These are phyloP conservation scores for Tokudaia tokunoshimensis DNA, from an alignment of 2,797 vertebrate genomes.

Conservation along the genomic window DNA sequence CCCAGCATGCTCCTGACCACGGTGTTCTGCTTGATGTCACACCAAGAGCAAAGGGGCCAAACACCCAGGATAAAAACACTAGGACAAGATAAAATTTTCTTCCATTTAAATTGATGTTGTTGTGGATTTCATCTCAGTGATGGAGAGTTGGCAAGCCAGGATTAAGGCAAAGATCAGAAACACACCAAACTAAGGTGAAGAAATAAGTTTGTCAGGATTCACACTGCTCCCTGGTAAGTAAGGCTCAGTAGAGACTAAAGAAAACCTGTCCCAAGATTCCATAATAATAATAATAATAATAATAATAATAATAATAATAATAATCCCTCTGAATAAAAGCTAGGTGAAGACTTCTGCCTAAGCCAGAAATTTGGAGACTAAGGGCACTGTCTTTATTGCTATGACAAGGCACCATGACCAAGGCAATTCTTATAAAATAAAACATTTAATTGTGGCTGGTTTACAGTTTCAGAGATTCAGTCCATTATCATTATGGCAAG, in stretches of 20 bases:
- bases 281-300: not conserved
- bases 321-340: too few relatives aligned
- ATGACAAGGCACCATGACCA: not conserved
- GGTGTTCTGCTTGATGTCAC: not conserved
- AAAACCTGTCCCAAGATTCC: accelerated
- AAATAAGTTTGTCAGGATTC: not conserved
- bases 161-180: not conserved
- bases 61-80: not conserved
- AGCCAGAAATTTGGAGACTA: not conserved
- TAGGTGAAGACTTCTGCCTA: not conserved
- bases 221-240: accelerated
- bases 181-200: not conserved
- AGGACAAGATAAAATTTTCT: not conserved
- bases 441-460: not conserved
- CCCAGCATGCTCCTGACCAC: not conserved
- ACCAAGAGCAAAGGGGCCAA: not conserved
- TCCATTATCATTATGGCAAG: not conserved
- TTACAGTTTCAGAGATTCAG: not conserved
- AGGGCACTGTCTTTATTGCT: not conserved
- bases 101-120: not conserved
- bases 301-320: too few relatives aligned
- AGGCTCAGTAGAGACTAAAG: not conserved
- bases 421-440: not conserved
- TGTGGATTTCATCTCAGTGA: not conserved
- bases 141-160: not conserved